Percentiles rank a stretch among this genome's conserved stretches.
These are phyloP conservation scores for Sitta carolinensis DNA, from an alignment of 2,797 vertebrate species.

Conservation along the genomic window DNA sequence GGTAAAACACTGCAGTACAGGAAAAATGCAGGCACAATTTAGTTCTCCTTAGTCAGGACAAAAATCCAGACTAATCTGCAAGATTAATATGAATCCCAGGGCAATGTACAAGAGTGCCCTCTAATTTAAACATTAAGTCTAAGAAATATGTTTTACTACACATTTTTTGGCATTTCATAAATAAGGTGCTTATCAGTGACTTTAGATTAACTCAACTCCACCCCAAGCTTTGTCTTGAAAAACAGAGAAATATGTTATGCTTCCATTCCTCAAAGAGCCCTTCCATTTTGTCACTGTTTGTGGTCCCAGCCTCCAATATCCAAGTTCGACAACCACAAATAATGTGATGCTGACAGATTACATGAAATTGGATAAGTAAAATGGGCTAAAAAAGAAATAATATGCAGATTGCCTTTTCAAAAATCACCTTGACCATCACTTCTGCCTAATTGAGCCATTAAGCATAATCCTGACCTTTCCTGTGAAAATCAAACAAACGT, in stretches of 20 bases:
- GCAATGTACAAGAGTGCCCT: background rate
- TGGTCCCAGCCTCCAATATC: background rate
- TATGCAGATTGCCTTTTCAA: background rate
- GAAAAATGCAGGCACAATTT: background rate
- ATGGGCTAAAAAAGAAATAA: background rate
- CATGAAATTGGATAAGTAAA: background rate
- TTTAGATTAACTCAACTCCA: background rate
- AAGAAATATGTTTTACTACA: background rate
- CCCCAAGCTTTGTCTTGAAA: background rate
- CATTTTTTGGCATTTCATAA: background rate
- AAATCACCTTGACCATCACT: background rate
- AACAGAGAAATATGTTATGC: background rate
- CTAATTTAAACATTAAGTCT: background rate
- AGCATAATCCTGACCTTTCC: background rate
- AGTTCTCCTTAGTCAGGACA: background rate
- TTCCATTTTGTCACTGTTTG: background rate
- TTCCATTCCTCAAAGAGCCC: background rate
- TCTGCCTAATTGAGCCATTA: background rate
- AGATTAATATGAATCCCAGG: background rate
- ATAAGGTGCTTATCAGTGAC: background rate
- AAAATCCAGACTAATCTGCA: background rate
- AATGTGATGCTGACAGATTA: background rate
- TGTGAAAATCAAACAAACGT: background rate
- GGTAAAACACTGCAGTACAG: background rate
- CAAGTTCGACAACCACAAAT: background rate